These are phyloP conservation scores for Blennius ocellaris DNA, from an alignment of 2,113 vertebrate species.

Conservation along the genomic window DNA sequence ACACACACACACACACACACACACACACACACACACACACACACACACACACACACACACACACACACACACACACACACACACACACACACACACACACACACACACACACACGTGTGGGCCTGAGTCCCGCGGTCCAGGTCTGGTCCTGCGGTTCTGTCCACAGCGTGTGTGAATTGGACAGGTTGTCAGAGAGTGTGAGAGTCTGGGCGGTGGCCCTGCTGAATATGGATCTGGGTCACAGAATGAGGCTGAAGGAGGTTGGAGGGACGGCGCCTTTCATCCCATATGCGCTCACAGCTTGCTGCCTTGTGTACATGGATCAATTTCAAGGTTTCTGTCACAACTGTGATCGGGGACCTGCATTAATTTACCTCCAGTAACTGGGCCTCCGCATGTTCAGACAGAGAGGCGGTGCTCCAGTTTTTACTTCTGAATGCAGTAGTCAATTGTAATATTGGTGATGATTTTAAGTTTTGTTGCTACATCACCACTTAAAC, in stretches of 20 bases:
- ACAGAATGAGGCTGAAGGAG: slow-evolving; percentile 55
- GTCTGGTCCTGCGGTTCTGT: slow-evolving; percentile 62
- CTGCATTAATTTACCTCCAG: slow-evolving; percentile 34
- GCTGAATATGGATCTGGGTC: slow-evolving; percentile 84
- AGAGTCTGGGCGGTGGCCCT: slow-evolving; percentile 65
- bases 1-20: slow-evolving; percentile 24
- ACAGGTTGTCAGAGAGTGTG: slow-evolving; percentile 73
- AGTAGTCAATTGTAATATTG: not conserved
- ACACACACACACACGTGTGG: slow-evolving; percentile 38
- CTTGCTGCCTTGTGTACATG: slow-evolving; percentile 55
- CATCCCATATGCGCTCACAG: slow-evolving; percentile 67
- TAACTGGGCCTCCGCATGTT: slow-evolving; percentile 53
- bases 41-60: slow-evolving; percentile 22
- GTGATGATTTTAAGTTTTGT: not conserved
- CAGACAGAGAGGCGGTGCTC: slow-evolving; percentile 3
- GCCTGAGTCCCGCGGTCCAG: slow-evolving; percentile 21
- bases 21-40: slow-evolving; percentile 20
- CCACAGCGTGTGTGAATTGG: slow-evolving; percentile 73
- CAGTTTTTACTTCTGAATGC: not conserved
- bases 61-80: slow-evolving; percentile 22
- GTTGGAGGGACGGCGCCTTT: slow-evolving; percentile 56
- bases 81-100: slow-evolving; percentile 22
- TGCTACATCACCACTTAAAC: not conserved
- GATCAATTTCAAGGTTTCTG: slow-evolving; percentile 66
- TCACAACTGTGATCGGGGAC: slow-evolving; percentile 61